Conservation (phyloP, 2,113 vertebrate species). For the Protomyctophum bolini region DNA sequence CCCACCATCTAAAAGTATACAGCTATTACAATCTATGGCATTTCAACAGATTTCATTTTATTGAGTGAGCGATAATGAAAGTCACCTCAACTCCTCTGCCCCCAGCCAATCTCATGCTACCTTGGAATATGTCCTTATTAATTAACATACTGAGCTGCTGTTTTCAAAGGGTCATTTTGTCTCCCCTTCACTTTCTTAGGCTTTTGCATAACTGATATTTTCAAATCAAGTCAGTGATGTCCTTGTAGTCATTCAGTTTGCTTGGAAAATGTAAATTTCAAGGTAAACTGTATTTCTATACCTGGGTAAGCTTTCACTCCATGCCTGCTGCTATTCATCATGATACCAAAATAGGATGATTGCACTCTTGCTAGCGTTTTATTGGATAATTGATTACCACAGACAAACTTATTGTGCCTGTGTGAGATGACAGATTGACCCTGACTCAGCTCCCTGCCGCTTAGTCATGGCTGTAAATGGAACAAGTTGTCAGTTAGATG, state of each 20-base stretch:
- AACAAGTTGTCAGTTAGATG: constrained; percentile 78
- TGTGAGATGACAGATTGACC: constrained; percentile 67
- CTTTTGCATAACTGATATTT: constrained; percentile 28
- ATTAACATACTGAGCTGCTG: constrained; percentile 63
- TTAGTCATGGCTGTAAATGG: constrained; percentile 73
- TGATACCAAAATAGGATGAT: constrained; percentile 20
- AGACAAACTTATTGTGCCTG: constrained; percentile 59
- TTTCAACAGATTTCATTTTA: background rate
- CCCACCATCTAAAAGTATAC: no score
- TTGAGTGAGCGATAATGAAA: constrained; percentile 30
- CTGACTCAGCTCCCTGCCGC: constrained; percentile 65
- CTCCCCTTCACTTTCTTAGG: constrained; percentile 38
- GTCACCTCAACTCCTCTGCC: constrained; percentile 34
- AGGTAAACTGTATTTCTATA: constrained; percentile 1
- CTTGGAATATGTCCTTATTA: constrained; percentile 50
- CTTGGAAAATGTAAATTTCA: constrained; percentile 8
- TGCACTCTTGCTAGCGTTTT: constrained; percentile 13
- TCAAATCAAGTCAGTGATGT: constrained; percentile 19
- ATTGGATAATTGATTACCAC: constrained; percentile 46
- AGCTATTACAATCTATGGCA: no score
- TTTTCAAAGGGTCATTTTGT: constrained; percentile 51
- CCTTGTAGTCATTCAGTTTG: background rate
- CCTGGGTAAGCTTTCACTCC: constrained; percentile 8
- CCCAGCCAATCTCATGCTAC: constrained; percentile 34
- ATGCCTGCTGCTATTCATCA: constrained; percentile 32